Base-by-base conservation (phyloP, 2,113 vertebrate genomes). In the Anguilla japonica region DNA sequence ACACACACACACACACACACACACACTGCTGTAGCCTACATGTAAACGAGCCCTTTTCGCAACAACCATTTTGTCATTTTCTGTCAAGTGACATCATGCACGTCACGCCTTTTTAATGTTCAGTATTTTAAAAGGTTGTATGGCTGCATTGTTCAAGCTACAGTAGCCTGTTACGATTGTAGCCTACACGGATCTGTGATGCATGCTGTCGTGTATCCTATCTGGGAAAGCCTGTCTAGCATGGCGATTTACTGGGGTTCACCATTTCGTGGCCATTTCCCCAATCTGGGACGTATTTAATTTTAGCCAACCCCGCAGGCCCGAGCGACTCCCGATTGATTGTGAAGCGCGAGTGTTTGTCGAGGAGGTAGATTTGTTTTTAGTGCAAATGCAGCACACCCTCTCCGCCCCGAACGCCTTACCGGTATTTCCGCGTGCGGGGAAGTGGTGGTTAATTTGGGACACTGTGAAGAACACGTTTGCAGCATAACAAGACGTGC, bases 361-460 rank as follows among this genome's bases (percentile, higher is more conserved):
- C n/a, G 7, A 75, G 34, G 22, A 75, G 20, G 6, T n/a, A 22
- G 71, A 26, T n/a, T 75, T 75, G 71, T 75, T 75, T 75, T 2
- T 75, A 3, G 8, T 34, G 8, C 29, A 34, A 75, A 75, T 29
- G 60, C 81, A 46, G 34, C 14, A 15, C 89, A 85, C 18, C 67
- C 82, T 4, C 26, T 84, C 84, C 41, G 43, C 53, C 13, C 83
- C 56, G 83, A 86, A 71, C 78, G 81, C 29, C 50, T 82, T 41
- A 75, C 87, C 82, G 39, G 87, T 91, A 89, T 90, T 92, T 89
- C 82, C 88, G 87, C 75, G 88, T 83, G n/a, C 86, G 86, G 92
- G 92, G 91, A 93, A 93, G 93, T 92, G 91, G 86, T 89, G 87
- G 86, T 91, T 87, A 90, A 90, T 91, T 91, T 83, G 87, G 90